Evolutionary conservation across 2,113 vertebrate species (phyloP), one percentile per base, ranked within the genome.

Genomic region (Sinocyclocheilus anophthalmus): DNA sequence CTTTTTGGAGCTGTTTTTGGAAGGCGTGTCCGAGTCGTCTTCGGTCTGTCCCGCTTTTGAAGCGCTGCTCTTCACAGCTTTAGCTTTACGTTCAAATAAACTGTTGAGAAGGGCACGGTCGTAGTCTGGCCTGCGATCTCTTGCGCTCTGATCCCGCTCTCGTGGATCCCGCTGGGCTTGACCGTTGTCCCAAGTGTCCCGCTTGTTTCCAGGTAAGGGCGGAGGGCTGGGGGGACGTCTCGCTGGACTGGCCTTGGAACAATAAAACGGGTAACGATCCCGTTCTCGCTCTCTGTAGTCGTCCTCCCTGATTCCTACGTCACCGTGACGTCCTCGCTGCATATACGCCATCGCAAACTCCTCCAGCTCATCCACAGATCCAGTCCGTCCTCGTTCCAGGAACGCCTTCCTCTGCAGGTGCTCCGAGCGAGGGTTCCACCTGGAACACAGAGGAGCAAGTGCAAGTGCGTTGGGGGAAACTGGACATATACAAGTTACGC

Each of bases 361-460:
- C 61, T 98, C 97, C 90, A 99, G 94, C 90, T 99, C 97, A 0
- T 98, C 97, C 93, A 98, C 95, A 6, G 98, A 99, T 63, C 96
- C 96, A 0, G 96, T 96, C 0, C 96, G 95, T 83, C 95, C 95
- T 0, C 95, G 94, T 1, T 95, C 88, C 0, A 94, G 95, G 86
- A 97, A 98, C 1, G 93, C 94, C 91, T 98, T 99, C 7, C 97
- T 96, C 14, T 97, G 96, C 87, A 99, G 91, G 93, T 97, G 97
- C 92, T 99, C 97, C 0, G 98, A 99, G 65, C 97, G 96, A 85
- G 96, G 96, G 87, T 97, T 97, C 94, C 96, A 97, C 92, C 97
- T 98, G 92, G 88, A 88, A 59, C 20, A 22, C 20, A 59, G 7
- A 20, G 2, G 0, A 0, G 4, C 48, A 14, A 14, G n/a, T 1